These are phyloP conservation scores for Heliconius melpomene DNA, from an alignment of 1,140 invertebrate species.

Conservation along the genomic window DNA sequence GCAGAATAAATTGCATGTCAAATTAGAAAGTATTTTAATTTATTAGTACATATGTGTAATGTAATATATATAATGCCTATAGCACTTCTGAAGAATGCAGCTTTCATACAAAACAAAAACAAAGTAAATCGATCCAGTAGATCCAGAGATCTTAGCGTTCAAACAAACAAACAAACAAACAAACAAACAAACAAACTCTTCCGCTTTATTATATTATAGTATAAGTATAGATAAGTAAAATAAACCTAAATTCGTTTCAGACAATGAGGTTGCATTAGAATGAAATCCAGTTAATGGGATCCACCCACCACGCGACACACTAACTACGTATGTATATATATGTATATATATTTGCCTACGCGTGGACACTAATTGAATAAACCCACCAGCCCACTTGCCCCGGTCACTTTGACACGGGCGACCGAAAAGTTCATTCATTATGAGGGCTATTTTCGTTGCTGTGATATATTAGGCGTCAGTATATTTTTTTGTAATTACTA, in stretches of 20 bases:
- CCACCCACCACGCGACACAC: slow-evolving; percentile 14
- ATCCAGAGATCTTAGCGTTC: no score
- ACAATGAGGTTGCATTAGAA: neutral
- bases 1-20: no score
- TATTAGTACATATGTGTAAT: no score
- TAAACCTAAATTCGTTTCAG: neutral
- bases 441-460: neutral
- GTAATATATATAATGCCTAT: no score
- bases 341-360: slow-evolving; percentile 23
- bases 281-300: slow-evolving; percentile 16
- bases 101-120: no score
- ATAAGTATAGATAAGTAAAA: no score
- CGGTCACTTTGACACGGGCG: slow-evolving; percentile 8
- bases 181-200: no score
- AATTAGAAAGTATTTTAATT: no score
- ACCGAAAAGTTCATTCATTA: slow-evolving; percentile 7
- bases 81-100: no score
- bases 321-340: neutral
- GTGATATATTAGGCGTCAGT: neutral
- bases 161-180: no score
- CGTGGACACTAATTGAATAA: slow-evolving; percentile 30
- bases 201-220: no score
- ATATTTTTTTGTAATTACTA: neutral
- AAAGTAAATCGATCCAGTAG: no score
- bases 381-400: slow-evolving; percentile 16